Conservation (phyloP, 2,888 invertebrate genomes). For the Pantelozetes paolii region DNA sequence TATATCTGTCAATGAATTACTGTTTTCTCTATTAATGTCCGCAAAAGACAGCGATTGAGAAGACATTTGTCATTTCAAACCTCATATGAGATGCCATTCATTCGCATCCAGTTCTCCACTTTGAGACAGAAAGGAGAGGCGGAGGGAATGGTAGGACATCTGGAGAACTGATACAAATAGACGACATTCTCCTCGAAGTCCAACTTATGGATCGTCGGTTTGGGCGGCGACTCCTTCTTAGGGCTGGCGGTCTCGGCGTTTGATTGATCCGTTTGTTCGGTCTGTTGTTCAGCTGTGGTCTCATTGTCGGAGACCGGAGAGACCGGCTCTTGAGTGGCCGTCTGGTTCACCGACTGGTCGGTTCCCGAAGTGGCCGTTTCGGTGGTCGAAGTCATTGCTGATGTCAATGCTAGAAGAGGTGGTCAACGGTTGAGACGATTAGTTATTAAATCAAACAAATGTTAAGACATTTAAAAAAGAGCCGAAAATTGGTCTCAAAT, state of each 20-base stretch:
- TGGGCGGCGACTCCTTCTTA: slow-evolving; percentile 38
- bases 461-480: too few species aligned
- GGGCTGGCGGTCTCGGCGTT: slow-evolving; percentile 38
- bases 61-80: slow-evolving; percentile 58
- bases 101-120: slow-evolving; percentile 90
- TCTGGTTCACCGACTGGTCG: slow-evolving; percentile 9
- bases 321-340: slow-evolving; percentile 28
- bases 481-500: too few species aligned
- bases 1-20: slow-evolving; percentile 19
- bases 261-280: slow-evolving; percentile 23
- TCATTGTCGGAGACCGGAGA: slow-evolving; percentile 4
- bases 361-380: slow-evolving; percentile 35
- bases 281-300: slow-evolving; percentile 34
- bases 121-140: slow-evolving; percentile 89
- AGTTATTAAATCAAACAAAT: background rate
- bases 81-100: slow-evolving; percentile 88
- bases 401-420: background rate
- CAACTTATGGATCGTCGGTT: slow-evolving; percentile 71
- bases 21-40: too few species aligned
- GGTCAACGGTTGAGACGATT: background rate
- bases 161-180: slow-evolving; percentile 88
- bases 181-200: slow-evolving; percentile 88
- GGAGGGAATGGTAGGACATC: slow-evolving; percentile 82
- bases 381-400: slow-evolving; percentile 41
- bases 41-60: too few species aligned